phyloP scores from a whole-genome alignment of 2,888 invertebrate genomes.

The Dynastes grantii region DNA sequence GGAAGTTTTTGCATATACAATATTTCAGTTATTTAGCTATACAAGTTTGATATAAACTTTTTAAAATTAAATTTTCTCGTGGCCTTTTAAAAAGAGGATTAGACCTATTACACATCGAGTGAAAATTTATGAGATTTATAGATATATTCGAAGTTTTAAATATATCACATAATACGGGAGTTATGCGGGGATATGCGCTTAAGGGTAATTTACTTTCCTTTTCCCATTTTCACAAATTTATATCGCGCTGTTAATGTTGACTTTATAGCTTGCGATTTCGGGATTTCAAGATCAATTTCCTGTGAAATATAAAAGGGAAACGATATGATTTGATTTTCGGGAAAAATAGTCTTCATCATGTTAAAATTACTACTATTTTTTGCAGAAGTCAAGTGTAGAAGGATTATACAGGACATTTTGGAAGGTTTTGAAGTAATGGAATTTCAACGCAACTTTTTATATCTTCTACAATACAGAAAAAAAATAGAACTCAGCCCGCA shows the following conservation, averaged over 20 bases:
- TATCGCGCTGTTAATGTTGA: slow-evolving; percentile 10
- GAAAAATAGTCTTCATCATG: not conserved
- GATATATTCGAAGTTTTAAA: not conserved
- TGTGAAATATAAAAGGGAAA: not conserved
- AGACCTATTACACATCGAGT: not conserved
- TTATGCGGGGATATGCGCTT: not conserved
- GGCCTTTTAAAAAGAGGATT: not conserved
- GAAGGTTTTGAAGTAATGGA: too few relatives aligned
- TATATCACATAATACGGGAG: slow-evolving; percentile 12
- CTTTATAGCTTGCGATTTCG: not conserved
- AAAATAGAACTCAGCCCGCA: too few relatives aligned
- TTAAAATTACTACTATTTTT: not conserved
- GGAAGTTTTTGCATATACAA: too few relatives aligned
- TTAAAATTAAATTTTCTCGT: not conserved
- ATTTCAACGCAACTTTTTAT: too few relatives aligned
- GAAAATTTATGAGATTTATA: slow-evolving; percentile 12
- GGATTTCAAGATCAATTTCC: slow-evolving; percentile 16
- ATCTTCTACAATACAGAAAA: too few relatives aligned
- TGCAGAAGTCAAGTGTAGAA: too few relatives aligned
- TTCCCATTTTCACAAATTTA: slow-evolving; percentile 18
- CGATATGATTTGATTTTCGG: not conserved
- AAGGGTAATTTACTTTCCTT: not conserved
- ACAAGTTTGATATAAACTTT: too few relatives aligned
- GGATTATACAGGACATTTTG: too few relatives aligned
- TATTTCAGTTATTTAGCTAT: too few relatives aligned